Evolutionary conservation across 2,888 invertebrate species (phyloP).

Genomic region (Oeneis ivallda): DNA sequence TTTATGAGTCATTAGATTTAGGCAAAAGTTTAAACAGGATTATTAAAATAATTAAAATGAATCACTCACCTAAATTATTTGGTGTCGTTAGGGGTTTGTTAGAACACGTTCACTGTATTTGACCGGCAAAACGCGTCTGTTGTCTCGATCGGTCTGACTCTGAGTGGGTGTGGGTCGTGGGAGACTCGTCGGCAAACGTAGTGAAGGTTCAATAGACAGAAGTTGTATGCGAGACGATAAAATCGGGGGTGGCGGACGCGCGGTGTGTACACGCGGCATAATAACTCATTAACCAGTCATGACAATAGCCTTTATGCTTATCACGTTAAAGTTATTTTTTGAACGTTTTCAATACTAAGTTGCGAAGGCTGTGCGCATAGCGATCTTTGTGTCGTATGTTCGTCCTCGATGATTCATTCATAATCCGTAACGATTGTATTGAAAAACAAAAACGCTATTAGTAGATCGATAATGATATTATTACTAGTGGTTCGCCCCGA

Average conservation of each 20-base stretch:
- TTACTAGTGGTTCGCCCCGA: too few species aligned
- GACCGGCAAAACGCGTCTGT: constrained; percentile 66
- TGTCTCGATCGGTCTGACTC: background rate
- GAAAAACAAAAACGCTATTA: constrained; percentile 38
- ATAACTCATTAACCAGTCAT: constrained; percentile 6
- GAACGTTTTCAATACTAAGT: background rate
- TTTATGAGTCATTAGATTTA: background rate
- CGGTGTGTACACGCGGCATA: constrained; percentile 28
- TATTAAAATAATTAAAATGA: constrained; percentile 38
- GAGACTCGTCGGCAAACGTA: constrained; percentile 35
- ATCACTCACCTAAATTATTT: constrained; percentile 63
- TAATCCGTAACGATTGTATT: constrained; percentile 38
- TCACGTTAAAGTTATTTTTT: constrained; percentile 11
- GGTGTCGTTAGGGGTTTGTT: constrained; percentile 48
- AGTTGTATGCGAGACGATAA: constrained; percentile 40
- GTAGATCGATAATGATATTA: constrained; percentile 20
- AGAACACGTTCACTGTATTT: constrained; percentile 57
- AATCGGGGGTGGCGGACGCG: constrained; percentile 54
- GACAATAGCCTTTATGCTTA: background rate
- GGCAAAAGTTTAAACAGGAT: background rate
- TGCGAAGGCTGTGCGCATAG: constrained; percentile 22
- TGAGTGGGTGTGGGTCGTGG: constrained; percentile 34
- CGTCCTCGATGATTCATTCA: constrained; percentile 57
- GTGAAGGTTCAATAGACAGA: constrained; percentile 40
- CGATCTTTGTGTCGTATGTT: constrained; percentile 37